phyloP scores from a whole-genome alignment of 1,140 invertebrate species.

The Eubasilissa regina region DNA sequence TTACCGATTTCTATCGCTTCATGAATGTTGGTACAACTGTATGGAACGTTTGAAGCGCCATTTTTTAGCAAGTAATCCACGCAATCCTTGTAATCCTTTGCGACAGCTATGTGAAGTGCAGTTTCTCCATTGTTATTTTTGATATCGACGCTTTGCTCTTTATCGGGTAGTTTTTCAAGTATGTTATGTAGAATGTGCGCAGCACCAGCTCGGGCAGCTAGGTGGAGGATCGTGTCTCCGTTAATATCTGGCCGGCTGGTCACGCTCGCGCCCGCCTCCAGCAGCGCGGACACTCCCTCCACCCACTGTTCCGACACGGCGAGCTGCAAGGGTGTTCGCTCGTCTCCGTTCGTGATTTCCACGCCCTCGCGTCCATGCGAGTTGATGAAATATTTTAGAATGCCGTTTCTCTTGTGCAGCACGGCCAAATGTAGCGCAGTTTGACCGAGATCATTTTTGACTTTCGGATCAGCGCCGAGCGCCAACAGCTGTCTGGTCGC shows the following conservation, averaged over 20 bases:
- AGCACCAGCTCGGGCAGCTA: conserved; percentile 75
- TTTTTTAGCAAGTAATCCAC: conserved; percentile 69
- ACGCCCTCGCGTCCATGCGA: too few species aligned
- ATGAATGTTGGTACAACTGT: conserved; percentile 67
- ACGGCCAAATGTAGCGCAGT: too few species aligned
- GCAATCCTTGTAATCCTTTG: conserved; percentile 66
- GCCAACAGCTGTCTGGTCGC: conserved; percentile 72
- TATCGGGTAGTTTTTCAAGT: conserved; percentile 70
- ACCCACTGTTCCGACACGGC: conserved; percentile 69
- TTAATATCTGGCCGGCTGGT: conserved; percentile 74
- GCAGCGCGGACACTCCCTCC: conserved; percentile 78
- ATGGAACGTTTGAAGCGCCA: conserved; percentile 67
- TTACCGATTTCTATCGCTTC: conserved; percentile 67
- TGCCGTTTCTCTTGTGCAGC: too few species aligned
- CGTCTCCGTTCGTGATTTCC: too few species aligned
- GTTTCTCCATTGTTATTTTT: conserved; percentile 71
- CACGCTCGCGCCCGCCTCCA: too few species aligned
- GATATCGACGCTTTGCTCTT: conserved; percentile 66
- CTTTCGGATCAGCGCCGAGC: conserved; percentile 71
- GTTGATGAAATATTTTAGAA: too few species aligned
- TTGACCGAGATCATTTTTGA: conserved; percentile 74
- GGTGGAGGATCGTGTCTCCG: conserved; percentile 73
- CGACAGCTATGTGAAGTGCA: conserved; percentile 72
- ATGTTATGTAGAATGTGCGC: conserved; percentile 76
- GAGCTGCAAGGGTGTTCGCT: conserved; percentile 71